Conservation (phyloP, 2,113 vertebrate species). For the Trachemys scripta region DNA sequence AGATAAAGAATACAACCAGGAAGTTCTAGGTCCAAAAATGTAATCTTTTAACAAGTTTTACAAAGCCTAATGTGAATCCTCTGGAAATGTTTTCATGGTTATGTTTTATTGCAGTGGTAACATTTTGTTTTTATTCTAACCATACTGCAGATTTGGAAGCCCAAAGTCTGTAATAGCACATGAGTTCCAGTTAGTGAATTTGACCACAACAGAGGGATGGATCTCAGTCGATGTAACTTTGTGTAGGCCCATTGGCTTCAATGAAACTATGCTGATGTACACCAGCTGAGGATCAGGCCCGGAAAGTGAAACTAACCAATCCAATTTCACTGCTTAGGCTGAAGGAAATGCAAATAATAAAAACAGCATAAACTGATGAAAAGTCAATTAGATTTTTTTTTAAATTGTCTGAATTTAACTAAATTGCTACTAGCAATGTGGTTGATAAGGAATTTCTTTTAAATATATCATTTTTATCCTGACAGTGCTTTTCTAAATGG, state of each 20-base stretch:
- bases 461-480: not conserved
- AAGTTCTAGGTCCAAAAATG: not conserved
- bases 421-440: not conserved
- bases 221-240: not conserved
- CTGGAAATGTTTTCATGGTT: not conserved
- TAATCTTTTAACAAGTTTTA: not conserved
- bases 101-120: not conserved
- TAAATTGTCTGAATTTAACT: rapidly evolving
- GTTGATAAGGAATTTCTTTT: not conserved
- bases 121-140: not conserved
- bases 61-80: not conserved
- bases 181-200: rapidly evolving
- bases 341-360: not conserved
- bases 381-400: not conserved
- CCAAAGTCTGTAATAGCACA: not conserved
- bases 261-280: not conserved
- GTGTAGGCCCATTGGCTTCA: not conserved
- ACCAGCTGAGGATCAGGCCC: not conserved
- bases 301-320: not conserved
- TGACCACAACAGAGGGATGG: not conserved
- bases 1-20: not conserved
- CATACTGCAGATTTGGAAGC: not conserved
- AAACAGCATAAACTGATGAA: not conserved
- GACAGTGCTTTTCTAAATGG: not conserved
- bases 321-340: not conserved